phyloP scores from a whole-genome alignment of 1,140 invertebrate genomes.

The Chironomus striatipennis region DNA sequence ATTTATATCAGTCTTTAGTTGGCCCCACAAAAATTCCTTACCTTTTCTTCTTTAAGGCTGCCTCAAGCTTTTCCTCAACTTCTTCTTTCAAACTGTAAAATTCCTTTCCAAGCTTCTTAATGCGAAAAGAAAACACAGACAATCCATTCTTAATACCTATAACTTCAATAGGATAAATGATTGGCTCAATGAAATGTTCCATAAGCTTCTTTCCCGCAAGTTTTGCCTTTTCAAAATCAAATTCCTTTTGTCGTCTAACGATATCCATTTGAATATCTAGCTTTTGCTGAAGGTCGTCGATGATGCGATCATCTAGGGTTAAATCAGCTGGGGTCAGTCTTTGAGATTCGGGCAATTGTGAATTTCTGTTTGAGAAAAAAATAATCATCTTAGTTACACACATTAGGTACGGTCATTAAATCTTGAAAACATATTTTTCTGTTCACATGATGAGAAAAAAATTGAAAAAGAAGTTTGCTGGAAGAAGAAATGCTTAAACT shows the following conservation, averaged over 20 bases:
- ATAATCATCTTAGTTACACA: background rate
- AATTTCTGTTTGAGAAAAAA: constrained; percentile 44
- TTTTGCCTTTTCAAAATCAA: constrained; percentile 57
- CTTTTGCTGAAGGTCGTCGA: constrained; percentile 48
- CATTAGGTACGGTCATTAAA: background rate
- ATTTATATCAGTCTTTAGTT: background rate
- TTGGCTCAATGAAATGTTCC: constrained; percentile 55
- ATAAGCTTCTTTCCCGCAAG: constrained; percentile 61
- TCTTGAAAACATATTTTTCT: background rate
- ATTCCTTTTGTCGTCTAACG: constrained; percentile 50
- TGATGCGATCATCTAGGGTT: constrained; percentile 53
- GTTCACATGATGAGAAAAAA: background rate
- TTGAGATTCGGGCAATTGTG: constrained; percentile 47
- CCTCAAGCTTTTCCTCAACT: constrained; percentile 46
- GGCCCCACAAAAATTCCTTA: constrained; percentile 32
- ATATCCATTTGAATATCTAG: constrained; percentile 50
- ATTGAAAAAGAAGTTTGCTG: too few relatives aligned
- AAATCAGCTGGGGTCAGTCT: constrained; percentile 49
- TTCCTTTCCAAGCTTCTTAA: constrained; percentile 49
- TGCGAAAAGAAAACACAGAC: constrained; percentile 49
- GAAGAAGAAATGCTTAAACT: constrained; percentile 28
- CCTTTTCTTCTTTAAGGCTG: constrained; percentile 45
- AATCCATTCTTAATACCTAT: constrained; percentile 35
- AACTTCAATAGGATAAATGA: constrained; percentile 45
- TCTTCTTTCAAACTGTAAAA: constrained; percentile 47